Evolutionary conservation across 2,113 vertebrate genomes (phyloP).

Genomic region (Thryonomys swinderianus): DNA sequence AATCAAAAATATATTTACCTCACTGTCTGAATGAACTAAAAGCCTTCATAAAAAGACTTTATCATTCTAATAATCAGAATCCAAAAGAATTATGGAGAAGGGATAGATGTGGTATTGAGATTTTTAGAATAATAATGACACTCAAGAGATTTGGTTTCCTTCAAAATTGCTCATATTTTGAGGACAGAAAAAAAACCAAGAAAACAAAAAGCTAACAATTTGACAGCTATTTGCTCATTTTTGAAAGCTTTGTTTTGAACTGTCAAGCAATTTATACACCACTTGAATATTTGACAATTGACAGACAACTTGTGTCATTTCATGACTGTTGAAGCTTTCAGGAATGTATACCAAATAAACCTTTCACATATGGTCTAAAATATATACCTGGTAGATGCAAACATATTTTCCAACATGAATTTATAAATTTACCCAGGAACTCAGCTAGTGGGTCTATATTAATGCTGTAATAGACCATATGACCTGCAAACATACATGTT

Average conservation of each 20-base stretch:
- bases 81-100: neutral
- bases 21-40: neutral
- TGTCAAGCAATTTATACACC: neutral
- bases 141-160: neutral
- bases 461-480: neutral
- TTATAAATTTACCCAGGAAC: neutral
- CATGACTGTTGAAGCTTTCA: neutral
- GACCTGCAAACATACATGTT: neutral
- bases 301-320: neutral
- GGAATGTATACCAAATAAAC: neutral
- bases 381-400: neutral
- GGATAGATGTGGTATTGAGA: neutral
- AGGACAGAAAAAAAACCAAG: neutral
- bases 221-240: neutral
- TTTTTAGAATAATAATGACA: neutral
- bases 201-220: neutral
- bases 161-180: neutral
- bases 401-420: neutral
- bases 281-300: neutral
- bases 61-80: neutral
- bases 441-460: neutral
- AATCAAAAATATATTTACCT: neutral
- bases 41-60: no score
- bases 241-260: neutral
- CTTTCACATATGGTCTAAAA: neutral